Percentiles rank a stretch among this genome's conserved stretches.
phyloP scores from a whole-genome alignment of 92 coral and sea anemone species.

The Zoanthus solanderi region DNA sequence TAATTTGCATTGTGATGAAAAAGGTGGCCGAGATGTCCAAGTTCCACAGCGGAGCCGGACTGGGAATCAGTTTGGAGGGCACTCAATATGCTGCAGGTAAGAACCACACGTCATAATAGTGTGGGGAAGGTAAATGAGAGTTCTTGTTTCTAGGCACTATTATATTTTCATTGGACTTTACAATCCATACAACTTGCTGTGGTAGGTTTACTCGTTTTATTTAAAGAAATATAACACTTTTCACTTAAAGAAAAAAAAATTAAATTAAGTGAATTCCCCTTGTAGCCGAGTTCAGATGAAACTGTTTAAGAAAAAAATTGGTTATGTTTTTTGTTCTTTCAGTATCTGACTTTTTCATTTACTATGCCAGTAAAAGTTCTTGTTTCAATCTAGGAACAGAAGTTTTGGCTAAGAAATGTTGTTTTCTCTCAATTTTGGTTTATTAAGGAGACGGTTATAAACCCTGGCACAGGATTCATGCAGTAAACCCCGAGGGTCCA shows the following conservation, averaged over 20 bases:
- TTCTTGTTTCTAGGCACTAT: background rate
- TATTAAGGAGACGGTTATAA: conserved; percentile 72
- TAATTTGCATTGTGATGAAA: background rate
- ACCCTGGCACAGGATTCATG: conserved; percentile 95
- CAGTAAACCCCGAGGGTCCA: conserved; percentile 96
- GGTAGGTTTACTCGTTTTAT: no score
- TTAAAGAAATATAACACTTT: no score
- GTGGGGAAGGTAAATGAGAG: background rate
- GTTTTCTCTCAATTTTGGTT: background rate
- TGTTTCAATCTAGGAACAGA: background rate
- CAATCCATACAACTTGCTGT: no score
- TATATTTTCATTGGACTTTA: no score
- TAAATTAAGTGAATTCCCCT: no score
- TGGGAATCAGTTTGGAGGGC: conserved; percentile 98
- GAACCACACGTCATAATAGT: background rate
- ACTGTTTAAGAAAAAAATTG: no score
- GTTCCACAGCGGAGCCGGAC: conserved; percentile 86
- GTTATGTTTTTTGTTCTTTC: no score
- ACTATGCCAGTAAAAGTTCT: no score
- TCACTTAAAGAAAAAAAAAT: no score
- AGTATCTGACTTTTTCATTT: no score
- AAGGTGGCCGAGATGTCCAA: conserved; percentile 95
- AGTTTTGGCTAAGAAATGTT: background rate
- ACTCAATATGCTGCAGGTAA: conserved; percentile 86
- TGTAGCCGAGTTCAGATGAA: no score